Base-by-base conservation (phyloP, 1,140 invertebrate species). In the Stegodyphus mimosarum region DNA sequence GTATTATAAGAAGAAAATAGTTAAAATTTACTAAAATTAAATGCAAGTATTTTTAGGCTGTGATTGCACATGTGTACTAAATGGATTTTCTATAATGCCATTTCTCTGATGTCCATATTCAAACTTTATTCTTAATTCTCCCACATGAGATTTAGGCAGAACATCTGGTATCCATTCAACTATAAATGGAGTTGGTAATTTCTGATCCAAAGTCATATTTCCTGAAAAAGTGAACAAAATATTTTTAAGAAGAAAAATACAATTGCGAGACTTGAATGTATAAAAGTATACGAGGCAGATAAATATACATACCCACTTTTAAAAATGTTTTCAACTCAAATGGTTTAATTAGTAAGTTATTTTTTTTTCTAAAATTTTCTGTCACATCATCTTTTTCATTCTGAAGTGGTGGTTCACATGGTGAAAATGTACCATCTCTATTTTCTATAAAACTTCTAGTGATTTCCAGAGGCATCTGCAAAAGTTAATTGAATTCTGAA, bases 91-190 rank as follows among this genome's bases (percentile, higher is more conserved):
- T 9, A 92, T 89, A 66, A 90, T 89, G 10, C 91, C 91, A 88
- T 92, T 92, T 53, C 91, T 88, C 83, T 91, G 90, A 88, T 94
- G 93, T 77, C 93, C 93, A 89, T 93, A 94, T 89, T 94, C 92
- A 90, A 94, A 94, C 80, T 92, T 92, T 60, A 94, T 92, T 81
- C 92, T 91, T 50, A 95, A 89, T 89, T 95, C 94, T 18, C 94
- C 94, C 70, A 94, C 92, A 87, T 93, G 92, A 7, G 93, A 93
- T 87, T 92, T 91, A 10, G 94, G 94, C n/a, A 95, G 90, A 86
- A 95, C 92, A 88, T 95, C 93, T 4, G 94, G 94, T 87, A 94
- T 95, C 94, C 94, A 95, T 90, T 95, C 94, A 74, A 95, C 94
- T 15, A 94, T 91, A 89, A 95, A 94, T 67, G 94, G 94, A n/a